Evolutionary conservation across 2,113 vertebrate genomes (phyloP), one percentile per base, ranked within the genome.

Genomic region (Pelvicachromis taeniatus): DNA sequence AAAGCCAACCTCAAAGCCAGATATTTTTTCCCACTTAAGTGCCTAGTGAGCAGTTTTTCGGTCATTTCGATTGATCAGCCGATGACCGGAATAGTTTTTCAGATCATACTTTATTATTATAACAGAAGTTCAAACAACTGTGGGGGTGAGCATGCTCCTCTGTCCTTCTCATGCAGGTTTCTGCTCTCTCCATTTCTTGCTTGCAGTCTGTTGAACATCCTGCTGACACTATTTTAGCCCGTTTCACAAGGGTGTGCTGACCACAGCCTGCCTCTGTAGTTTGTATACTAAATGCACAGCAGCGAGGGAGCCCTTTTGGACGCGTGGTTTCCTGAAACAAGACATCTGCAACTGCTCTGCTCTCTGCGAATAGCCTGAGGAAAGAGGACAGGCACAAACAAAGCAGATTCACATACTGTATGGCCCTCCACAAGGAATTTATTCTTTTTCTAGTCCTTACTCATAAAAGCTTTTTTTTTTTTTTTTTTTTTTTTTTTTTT

Each of bases 171-270:
- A 83, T 58, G 17, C 87, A 90, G 65, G 16, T 80, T 70, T 80
- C 78, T 78, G 23, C 90, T 94, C 86, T 95, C 89, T 93, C 91
- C 11, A 77, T 91, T 88, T 90, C 2, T 38, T 88, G 95, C 94
- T 96, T 95, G 94, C 90, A 96, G 96, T 97, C 96, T 96, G 88
- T 91, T 93, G 93, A 88, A 78, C 96, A 97, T 97, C 96, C 97
- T 97, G 96, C 91, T 96, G 91, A 91, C 88, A 93, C 92, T 94
- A 95, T 77, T 97, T 96, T 93, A 89, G 95, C 91, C 92, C 95
- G 95, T 97, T 96, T 96, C 95, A 97, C 93, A 93, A 94, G 96
- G 96, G 91, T 93, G 93, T 95, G 94, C 93, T 92, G 79, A 94
- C 96, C 95, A 92, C 96, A 94, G 94, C 68, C 93, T 87, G 89